These are phyloP conservation scores for Sparus aurata DNA, from an alignment of 2,797 vertebrate species.

Conservation along the genomic window DNA sequence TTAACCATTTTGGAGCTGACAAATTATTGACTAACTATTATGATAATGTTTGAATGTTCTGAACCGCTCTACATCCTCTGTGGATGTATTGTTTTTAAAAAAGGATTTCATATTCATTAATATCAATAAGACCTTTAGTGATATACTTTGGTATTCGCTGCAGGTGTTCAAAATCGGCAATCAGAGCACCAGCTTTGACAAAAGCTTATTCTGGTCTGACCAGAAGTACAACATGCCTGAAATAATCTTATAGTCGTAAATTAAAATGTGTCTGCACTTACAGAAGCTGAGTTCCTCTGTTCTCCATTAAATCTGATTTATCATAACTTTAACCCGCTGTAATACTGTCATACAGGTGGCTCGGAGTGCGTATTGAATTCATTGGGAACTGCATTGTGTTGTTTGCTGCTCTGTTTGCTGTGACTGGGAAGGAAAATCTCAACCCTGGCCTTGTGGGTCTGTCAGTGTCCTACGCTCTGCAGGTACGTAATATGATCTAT, in stretches of 20 bases:
- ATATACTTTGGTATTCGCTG: not conserved
- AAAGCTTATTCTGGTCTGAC: not conserved
- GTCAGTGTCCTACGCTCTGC: conserved; percentile 94
- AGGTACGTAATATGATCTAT: conserved; percentile 81
- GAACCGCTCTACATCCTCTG: too few species aligned
- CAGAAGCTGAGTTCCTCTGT: not conserved
- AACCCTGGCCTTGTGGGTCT: conserved; percentile 93
- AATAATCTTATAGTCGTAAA: too few species aligned
- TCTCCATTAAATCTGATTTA: not conserved
- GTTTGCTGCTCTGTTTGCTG: conserved; percentile 95
- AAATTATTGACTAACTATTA: too few species aligned
- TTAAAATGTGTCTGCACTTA: not conserved
- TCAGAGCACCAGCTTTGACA: not conserved
- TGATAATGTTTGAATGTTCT: too few species aligned
- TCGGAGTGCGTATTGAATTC: conserved; percentile 93
- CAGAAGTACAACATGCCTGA: not conserved
- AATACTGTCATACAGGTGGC: conserved; percentile 88
- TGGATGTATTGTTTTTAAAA: too few species aligned
- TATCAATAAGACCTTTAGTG: too few species aligned
- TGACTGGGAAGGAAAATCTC: conserved; percentile 88
- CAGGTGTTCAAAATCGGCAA: not conserved
- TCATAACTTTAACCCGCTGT: not conserved
- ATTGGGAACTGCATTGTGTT: conserved; percentile 95
- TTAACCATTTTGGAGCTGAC: too few species aligned
- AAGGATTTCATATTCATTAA: too few species aligned